phyloP scores from a whole-genome alignment of 2,797 vertebrate genomes.

The Tarsius wallacei region DNA sequence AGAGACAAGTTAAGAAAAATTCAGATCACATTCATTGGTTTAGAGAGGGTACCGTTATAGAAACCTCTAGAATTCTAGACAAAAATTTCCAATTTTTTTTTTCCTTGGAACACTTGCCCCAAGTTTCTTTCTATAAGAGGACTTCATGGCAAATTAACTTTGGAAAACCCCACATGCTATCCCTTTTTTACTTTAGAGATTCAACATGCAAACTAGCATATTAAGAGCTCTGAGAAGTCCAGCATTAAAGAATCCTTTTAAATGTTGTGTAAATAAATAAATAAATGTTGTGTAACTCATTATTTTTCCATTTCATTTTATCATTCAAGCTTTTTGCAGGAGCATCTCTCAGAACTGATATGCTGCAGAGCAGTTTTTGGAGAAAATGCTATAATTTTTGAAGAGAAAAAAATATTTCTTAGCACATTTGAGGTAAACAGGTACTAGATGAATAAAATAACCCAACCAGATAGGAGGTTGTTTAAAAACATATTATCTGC shows the following conservation, averaged over 20 bases:
- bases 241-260: constrained; percentile 7
- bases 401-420: neutral
- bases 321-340: neutral
- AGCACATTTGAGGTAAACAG: neutral
- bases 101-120: neutral
- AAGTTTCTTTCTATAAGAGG: neutral
- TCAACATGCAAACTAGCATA: neutral
- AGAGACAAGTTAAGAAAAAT: neutral
- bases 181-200: neutral
- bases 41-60: neutral
- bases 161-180: neutral
- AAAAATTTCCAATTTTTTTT: neutral
- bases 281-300: neutral
- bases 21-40: neutral
- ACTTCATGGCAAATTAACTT: neutral
- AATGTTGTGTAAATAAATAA: neutral
- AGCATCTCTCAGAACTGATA: neutral
- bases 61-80: neutral
- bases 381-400: neutral
- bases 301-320: constrained; percentile 13
- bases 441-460: neutral
- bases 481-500: neutral
- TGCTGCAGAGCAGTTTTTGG: neutral
- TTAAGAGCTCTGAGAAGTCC: neutral
- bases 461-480: neutral